Evolutionary conservation across 2,113 vertebrate genomes (phyloP), one percentile per base, ranked within the genome.

Genomic region (Lophura nycthemera): DNA sequence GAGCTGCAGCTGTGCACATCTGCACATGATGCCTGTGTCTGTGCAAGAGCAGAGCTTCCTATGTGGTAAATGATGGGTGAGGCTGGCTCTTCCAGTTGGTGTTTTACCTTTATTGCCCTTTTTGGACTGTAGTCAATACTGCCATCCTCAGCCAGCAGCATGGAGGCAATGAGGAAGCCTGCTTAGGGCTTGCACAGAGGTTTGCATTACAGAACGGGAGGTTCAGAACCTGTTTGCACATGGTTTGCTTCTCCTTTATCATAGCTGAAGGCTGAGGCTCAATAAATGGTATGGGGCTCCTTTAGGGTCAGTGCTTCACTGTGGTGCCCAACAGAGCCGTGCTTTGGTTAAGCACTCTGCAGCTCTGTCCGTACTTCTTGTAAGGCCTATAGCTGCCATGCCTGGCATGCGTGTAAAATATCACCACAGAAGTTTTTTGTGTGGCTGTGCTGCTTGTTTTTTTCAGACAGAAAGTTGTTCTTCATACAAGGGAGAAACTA

Each of bases 91-190:
- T 56, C 4, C 19, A 63, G 13, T 45, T 29, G 27, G 38, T 65
- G 74, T 72, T 95, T 64, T 17, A 2, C 7, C 45, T 79, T 56
- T 56, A 24, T 43, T 42, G 70, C 38, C 12, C 2, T 43, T 71
- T 71, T 56, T 59, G 70, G 56, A 10, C 36, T 72, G 4, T 8
- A 54, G 29, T 29, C 22, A 29, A 27, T 29, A 16, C 25, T 54
- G 52, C 52, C 27, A 29, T 15, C 52, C 52, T 29, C 27, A 63
- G 2, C 88, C 97, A 96, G 92, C 94, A 78, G 74, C 80, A 11
- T 30, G 29, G 84, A 54, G 54, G 54, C 54, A 17, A 17, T 30
- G 93, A 5, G 65, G 27, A 8, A 57, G 83, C 77, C 63, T 65
- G 1, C 34, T 38, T 15, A 32, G 42, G 92, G 22, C 67, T 45